Percentiles rank a stretch among this genome's conserved stretches.
phyloP scores from a whole-genome alignment of 2,888 invertebrate species.

The Stenurella melanura region DNA sequence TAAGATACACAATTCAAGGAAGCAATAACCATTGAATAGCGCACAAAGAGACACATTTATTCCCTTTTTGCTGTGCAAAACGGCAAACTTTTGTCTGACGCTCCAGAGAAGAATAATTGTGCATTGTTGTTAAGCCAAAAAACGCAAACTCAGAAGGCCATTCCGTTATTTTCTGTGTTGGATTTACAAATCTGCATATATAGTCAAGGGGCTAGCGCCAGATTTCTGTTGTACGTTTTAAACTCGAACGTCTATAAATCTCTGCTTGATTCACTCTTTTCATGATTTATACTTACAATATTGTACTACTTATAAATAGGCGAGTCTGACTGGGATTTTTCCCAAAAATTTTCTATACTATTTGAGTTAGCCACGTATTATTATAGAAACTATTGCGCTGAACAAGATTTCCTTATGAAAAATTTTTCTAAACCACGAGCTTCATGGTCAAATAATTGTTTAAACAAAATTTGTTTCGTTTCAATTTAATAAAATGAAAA shows the following conservation, averaged over 20 bases:
- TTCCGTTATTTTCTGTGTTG: background rate
- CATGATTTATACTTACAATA: too few species aligned
- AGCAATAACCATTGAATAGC: conserved; percentile 52
- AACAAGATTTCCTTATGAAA: too few species aligned
- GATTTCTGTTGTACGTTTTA: background rate
- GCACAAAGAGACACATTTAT: conserved; percentile 34
- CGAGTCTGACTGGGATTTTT: too few species aligned
- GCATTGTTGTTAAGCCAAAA: conserved; percentile 17
- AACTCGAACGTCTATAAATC: background rate
- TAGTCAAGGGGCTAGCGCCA: background rate
- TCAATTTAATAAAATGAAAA: too few species aligned
- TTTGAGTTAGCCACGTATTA: too few species aligned
- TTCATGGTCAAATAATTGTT: too few species aligned
- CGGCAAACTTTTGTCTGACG: conserved; percentile 39
- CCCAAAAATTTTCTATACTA: too few species aligned
- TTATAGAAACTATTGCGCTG: too few species aligned
- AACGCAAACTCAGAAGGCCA: conserved; percentile 12
- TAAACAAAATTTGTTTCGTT: too few species aligned
- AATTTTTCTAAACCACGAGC: too few species aligned
- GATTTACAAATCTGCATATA: conserved; percentile 5
- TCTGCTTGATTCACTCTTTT: too few species aligned
- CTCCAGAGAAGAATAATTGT: conserved; percentile 10
- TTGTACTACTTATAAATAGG: too few species aligned
- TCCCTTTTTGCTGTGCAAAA: conserved; percentile 40
- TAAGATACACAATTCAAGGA: conserved; percentile 46